A percentile compares a stretch with the other conserved stretches of the same genome.
Conservation (phyloP, 2,113 vertebrate genomes). For the Salvator merianae region DNA sequence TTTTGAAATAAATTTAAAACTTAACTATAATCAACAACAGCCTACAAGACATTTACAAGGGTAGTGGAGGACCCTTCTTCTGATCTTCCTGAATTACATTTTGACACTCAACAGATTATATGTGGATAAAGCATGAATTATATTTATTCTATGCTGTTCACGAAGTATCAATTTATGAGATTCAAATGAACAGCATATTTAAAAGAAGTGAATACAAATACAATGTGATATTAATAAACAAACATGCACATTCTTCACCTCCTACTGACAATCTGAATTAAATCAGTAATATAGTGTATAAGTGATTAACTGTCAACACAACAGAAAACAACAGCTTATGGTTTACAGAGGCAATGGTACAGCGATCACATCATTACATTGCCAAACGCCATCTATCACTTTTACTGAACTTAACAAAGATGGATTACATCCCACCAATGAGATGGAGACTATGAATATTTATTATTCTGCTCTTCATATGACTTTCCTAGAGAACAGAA, state of each 20-base stretch:
- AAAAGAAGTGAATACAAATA: constrained; percentile 78
- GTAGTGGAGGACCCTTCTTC: too few relatives aligned
- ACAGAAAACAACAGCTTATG: constrained; percentile 81
- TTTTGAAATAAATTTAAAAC: too few relatives aligned
- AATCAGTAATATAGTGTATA: constrained; percentile 81
- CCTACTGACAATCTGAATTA: constrained; percentile 78
- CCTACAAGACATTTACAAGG: too few relatives aligned
- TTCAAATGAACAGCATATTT: constrained; percentile 76
- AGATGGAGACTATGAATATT: constrained; percentile 80
- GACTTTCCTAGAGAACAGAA: constrained; percentile 75
- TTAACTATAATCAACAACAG: too few relatives aligned
- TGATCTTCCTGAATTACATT: too few relatives aligned
- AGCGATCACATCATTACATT: constrained; percentile 81
- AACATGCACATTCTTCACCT: constrained; percentile 81
- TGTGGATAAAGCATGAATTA: constrained; percentile 59
- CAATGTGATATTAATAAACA: constrained; percentile 81
- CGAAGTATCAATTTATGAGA: constrained; percentile 77
- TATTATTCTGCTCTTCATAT: constrained; percentile 80
- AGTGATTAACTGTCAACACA: constrained; percentile 86
- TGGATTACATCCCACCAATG: constrained; percentile 75
- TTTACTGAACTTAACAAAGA: constrained; percentile 86
- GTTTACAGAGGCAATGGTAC: constrained; percentile 79
- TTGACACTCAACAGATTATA: too few relatives aligned
- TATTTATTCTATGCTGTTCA: constrained; percentile 73
- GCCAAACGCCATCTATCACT: constrained; percentile 85